Evolutionary conservation across 1,140 invertebrate species (phyloP).

Genomic region (Ylistrum balloti): DNA sequence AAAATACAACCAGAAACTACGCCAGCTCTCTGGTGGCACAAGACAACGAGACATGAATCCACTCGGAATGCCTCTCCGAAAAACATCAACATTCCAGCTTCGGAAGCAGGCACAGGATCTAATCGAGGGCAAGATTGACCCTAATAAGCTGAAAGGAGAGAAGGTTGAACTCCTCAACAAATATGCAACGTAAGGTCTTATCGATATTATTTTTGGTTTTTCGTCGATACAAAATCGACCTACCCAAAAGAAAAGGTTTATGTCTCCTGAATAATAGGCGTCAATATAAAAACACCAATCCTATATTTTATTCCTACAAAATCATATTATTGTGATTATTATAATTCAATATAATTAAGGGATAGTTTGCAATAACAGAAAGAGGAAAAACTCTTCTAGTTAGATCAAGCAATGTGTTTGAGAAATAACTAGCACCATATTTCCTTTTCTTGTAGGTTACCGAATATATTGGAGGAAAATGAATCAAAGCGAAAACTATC

Average conservation of each 20-base stretch:
- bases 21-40: constrained; percentile 64
- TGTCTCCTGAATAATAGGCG: too few species aligned
- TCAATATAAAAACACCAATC: too few species aligned
- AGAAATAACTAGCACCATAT: neutral
- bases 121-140: constrained; percentile 68
- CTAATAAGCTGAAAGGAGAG: constrained; percentile 63
- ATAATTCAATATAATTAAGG: too few species aligned
- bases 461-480: constrained; percentile 59
- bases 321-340: too few species aligned
- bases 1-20: constrained; percentile 69
- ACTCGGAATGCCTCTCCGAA: constrained; percentile 70
- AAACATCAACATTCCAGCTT: constrained; percentile 66
- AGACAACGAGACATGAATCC: constrained; percentile 79
- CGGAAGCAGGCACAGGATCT: constrained; percentile 72
- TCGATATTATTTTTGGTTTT: too few species aligned
- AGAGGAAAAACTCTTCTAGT: too few species aligned
- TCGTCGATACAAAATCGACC: too few species aligned
- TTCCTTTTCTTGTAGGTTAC: constrained; percentile 54
- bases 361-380: too few species aligned
- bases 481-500: constrained; percentile 5
- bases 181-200: constrained; percentile 72
- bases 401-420: too few species aligned
- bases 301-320: too few species aligned
- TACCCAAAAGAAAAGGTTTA: too few species aligned
- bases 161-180: constrained; percentile 70